phyloP scores from a whole-genome alignment of 2,113 vertebrate species.

The Bucco capensis region DNA sequence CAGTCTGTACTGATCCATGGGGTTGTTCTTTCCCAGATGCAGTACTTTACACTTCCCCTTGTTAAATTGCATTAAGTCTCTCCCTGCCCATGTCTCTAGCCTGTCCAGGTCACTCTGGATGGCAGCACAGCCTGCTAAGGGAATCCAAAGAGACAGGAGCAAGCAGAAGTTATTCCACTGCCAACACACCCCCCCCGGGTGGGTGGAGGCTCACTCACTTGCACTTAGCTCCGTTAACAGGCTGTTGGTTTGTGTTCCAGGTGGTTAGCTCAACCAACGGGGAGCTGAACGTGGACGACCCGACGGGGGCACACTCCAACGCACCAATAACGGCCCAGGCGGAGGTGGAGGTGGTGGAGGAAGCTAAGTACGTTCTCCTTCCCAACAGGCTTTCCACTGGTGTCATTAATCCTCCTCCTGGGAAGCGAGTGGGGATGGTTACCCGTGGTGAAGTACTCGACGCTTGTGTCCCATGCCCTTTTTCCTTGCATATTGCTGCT shows the following conservation, averaged over 20 bases:
- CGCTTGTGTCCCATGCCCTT: conserved; percentile 51
- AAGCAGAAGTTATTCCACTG: fast-evolving
- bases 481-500: conserved; percentile 55
- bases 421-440: conserved; percentile 22
- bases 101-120: no score
- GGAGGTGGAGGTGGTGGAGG: conserved; percentile 96
- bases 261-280: conserved; percentile 98
- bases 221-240: neutral
- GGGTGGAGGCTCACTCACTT: neutral
- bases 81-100: no score
- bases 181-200: neutral
- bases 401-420: conserved; percentile 19
- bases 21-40: no score
- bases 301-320: conserved; percentile 87
- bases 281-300: conserved; percentile 94
- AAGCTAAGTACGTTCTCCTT: conserved; percentile 92
- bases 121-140: no score
- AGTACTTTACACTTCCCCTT: no score
- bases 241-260: conserved; percentile 72
- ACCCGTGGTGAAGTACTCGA: conserved; percentile 32
- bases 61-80: no score
- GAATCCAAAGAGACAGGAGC: neutral
- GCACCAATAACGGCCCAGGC: conserved; percentile 91
- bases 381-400: conserved; percentile 16
- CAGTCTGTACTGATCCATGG: no score